A percentile compares a stretch with the other conserved stretches of the same genome.
These are phyloP conservation scores for Pteropus rufus DNA, from an alignment of 2,797 vertebrate genomes.

Conservation along the genomic window DNA sequence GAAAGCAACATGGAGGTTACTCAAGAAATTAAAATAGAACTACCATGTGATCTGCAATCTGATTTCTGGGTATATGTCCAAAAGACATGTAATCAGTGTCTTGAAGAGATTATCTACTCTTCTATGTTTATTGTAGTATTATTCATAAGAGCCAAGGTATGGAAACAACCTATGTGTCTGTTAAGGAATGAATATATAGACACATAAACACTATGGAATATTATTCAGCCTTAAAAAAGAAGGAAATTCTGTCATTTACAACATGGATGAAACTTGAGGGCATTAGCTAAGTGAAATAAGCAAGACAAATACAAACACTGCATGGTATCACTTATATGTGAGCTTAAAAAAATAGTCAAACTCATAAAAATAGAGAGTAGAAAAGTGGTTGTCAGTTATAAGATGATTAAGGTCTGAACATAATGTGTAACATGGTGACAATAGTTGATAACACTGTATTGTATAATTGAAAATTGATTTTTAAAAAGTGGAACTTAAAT, in stretches of 20 bases:
- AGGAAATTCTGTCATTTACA: background rate
- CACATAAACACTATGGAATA: background rate
- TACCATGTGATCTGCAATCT: background rate
- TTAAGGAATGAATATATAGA: background rate
- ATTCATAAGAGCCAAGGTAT: background rate
- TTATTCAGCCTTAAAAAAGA: background rate
- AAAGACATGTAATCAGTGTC: background rate
- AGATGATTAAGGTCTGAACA: background rate
- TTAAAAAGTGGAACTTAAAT: background rate
- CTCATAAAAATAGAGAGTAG: background rate
- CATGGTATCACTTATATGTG: background rate
- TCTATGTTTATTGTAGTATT: background rate
- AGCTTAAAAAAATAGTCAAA: background rate
- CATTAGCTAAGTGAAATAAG: background rate
- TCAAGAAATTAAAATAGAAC: background rate
- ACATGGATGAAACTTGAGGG: background rate
- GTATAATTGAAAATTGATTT: background rate
- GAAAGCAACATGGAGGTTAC: background rate
- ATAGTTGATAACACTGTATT: background rate
- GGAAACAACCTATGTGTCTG: background rate
- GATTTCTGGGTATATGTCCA: background rate
- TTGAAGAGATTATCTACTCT: background rate
- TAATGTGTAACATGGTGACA: background rate
- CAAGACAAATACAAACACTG: background rate
- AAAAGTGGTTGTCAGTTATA: no score